Conservation (phyloP, 30 jellyfish, hydroid and myxozoan species). For the Pelagia noctiluca region DNA sequence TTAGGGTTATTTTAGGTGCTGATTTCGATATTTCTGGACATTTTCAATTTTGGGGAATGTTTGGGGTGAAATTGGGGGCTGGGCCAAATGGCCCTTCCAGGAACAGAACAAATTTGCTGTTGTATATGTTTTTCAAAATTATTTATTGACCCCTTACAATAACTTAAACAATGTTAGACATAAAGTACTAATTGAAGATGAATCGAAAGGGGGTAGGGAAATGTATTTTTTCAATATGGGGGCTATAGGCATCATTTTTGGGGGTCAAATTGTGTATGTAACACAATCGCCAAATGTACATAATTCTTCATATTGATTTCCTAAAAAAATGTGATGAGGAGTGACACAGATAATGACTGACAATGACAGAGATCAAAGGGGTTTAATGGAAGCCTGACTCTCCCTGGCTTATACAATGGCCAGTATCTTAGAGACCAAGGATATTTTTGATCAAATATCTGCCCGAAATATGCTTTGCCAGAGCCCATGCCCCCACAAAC, state of each 20-base stretch:
- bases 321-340: no score
- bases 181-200: neutral
- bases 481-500: neutral
- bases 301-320: no score
- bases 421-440: no score
- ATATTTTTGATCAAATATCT: no score
- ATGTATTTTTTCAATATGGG: neutral
- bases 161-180: neutral
- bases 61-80: neutral
- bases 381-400: no score
- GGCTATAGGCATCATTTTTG: neutral
- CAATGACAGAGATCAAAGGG: no score
- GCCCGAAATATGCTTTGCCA: no score
- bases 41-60: neutral
- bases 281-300: no score
- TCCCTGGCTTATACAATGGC: no score
- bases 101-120: neutral
- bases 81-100: conserved; percentile 8
- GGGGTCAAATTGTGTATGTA: no score
- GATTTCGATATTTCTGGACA: neutral
- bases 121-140: neutral
- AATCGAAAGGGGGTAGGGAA: neutral
- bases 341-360: no score
- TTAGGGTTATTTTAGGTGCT: neutral
- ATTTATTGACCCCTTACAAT: neutral